Evolutionary conservation across 2,888 invertebrate species (phyloP).

Genomic region (Blastobasis lacticolella): DNA sequence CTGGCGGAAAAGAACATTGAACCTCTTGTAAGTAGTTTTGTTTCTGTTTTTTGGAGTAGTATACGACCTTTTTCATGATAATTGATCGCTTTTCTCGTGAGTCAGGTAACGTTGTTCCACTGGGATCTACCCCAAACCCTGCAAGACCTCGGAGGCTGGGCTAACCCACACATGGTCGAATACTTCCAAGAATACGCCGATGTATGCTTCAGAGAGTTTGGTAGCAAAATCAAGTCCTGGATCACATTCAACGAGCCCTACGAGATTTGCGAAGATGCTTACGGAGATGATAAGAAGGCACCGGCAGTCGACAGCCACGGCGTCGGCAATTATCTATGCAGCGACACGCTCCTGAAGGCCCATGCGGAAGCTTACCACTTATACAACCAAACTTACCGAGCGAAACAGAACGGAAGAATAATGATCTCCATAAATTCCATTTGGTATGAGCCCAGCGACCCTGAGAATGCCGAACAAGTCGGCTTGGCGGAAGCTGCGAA

Average conservation of each 20-base stretch:
- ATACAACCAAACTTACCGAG: slow-evolving; percentile 75
- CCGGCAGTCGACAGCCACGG: slow-evolving; percentile 73
- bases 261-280: slow-evolving; percentile 67
- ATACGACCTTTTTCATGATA: not conserved
- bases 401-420: slow-evolving; percentile 68
- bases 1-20: slow-evolving; percentile 76
- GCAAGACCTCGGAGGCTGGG: slow-evolving; percentile 73
- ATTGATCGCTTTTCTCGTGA: not conserved
- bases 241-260: slow-evolving; percentile 81
- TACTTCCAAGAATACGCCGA: slow-evolving; percentile 74
- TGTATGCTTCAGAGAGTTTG: slow-evolving; percentile 70
- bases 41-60: not conserved
- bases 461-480: slow-evolving; percentile 51
- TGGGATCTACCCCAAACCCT: slow-evolving; percentile 78
- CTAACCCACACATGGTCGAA: slow-evolving; percentile 67
- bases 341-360: slow-evolving; percentile 77
- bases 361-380: slow-evolving; percentile 79
- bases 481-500: slow-evolving; percentile 65
- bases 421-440: slow-evolving; percentile 72
- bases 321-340: slow-evolving; percentile 77
- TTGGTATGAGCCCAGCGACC: slow-evolving; percentile 66
- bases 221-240: slow-evolving; percentile 77
- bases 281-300: slow-evolving; percentile 68
- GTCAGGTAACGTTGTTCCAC: slow-evolving; percentile 77
- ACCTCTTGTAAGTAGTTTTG: slow-evolving; percentile 64